A percentile compares a stretch with the other conserved stretches of the same genome.
These are phyloP conservation scores for Malurus cyaneus DNA, from an alignment of 2,113 vertebrate genomes.

Conservation along the genomic window DNA sequence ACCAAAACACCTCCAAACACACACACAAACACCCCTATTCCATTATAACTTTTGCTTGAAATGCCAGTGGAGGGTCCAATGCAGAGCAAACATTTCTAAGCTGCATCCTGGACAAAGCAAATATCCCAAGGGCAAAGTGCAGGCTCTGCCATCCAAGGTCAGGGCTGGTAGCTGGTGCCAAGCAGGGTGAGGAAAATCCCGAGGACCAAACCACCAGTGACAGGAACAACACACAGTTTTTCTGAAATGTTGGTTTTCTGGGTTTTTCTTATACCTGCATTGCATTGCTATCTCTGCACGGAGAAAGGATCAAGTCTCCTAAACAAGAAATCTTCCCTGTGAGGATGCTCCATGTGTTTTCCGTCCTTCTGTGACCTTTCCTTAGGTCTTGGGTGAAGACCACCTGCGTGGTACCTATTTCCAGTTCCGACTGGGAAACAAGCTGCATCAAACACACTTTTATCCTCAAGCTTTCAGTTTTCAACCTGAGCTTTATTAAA, in stretches of 20 bases:
- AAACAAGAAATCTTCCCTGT: not conserved
- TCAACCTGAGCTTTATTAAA: not conserved
- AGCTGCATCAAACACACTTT: not conserved
- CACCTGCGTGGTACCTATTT: not conserved
- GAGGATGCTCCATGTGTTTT: not conserved
- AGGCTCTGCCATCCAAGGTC: not conserved
- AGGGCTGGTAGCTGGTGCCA: not conserved
- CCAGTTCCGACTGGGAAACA: not conserved
- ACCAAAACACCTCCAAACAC: not conserved
- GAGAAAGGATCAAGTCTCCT: not conserved
- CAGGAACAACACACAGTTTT: not conserved
- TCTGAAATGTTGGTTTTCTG: not conserved
- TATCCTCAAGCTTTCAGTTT: not conserved
- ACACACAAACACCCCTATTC: rapidly evolving
- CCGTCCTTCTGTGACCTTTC: not conserved
- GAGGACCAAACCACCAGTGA: not conserved
- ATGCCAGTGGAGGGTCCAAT: not conserved
- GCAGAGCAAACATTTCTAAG: not conserved
- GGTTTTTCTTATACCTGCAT: not conserved
- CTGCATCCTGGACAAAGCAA: not conserved
- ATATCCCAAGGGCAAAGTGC: not conserved
- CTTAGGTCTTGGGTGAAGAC: not conserved
- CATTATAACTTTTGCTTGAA: not conserved
- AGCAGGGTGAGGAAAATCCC: not conserved
- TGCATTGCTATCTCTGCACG: not conserved